Percentiles rank a stretch among this genome's conserved stretches.
Conservation (phyloP, 2,113 vertebrate genomes). For the Recurvirostra avosetta region DNA sequence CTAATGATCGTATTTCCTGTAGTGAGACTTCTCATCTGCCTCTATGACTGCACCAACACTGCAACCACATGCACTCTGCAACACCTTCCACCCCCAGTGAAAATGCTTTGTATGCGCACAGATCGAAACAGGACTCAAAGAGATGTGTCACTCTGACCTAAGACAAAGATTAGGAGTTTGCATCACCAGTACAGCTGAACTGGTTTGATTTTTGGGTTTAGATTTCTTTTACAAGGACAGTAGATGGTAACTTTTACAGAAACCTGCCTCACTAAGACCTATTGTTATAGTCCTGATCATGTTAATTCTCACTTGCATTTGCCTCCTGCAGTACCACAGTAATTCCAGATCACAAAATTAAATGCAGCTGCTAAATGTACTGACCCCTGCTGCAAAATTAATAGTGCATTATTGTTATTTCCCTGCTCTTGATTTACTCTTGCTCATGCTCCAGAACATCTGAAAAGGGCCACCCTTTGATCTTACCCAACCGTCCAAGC, state of each 20-base stretch:
- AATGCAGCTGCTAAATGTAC: background rate
- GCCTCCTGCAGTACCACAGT: background rate
- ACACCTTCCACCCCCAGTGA: background rate
- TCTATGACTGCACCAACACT: background rate
- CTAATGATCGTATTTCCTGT: constrained; percentile 31
- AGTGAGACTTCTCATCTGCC: background rate
- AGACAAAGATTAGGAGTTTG: background rate
- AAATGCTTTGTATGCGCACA: background rate
- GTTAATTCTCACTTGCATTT: background rate
- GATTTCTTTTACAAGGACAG: background rate
- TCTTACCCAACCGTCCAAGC: background rate
- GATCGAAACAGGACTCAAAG: background rate
- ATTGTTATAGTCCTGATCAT: background rate
- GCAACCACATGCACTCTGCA: background rate
- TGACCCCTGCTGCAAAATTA: background rate
- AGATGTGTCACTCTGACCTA: background rate
- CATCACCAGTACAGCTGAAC: background rate
- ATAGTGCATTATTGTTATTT: background rate
- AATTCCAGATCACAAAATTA: background rate
- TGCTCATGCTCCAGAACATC: background rate
- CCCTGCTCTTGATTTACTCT: background rate
- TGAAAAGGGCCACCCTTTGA: background rate
- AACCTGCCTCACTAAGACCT: background rate
- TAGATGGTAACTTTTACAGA: background rate
- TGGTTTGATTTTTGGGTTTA: background rate